Evolutionary conservation across 2,797 vertebrate species (phyloP).

Genomic region (Brachyalestes nurse): DNA sequence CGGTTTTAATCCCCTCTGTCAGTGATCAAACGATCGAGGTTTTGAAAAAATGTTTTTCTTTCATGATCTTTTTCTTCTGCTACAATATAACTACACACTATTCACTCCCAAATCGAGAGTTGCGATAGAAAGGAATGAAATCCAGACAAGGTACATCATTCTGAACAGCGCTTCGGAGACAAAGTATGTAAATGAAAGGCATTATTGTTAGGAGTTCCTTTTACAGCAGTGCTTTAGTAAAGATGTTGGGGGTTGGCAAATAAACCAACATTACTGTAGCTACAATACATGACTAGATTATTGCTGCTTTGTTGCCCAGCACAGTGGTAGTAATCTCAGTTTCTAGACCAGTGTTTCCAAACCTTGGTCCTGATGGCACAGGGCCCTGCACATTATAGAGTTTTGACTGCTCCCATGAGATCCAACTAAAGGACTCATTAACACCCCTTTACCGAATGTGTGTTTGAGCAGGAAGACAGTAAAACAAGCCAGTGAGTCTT

Average conservation of each 20-base stretch:
- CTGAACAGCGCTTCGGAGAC: neutral
- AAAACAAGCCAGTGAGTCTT: too few relatives aligned
- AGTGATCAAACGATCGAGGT: constrained; percentile 4
- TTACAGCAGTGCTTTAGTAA: constrained; percentile 33
- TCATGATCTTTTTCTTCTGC: constrained; percentile 1
- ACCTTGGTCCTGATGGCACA: too few relatives aligned
- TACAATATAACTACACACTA: constrained; percentile 1
- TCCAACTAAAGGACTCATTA: too few relatives aligned
- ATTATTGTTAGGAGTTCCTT: too few relatives aligned
- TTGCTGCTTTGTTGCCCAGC: constrained; percentile 74
- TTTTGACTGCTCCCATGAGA: too few relatives aligned
- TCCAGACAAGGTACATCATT: neutral
- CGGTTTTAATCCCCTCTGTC: constrained; percentile 31
- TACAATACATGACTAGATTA: constrained; percentile 70
- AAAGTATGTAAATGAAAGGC: neutral
- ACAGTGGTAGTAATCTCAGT: constrained; percentile 64
- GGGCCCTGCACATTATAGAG: too few relatives aligned
- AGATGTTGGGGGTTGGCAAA: constrained; percentile 8
- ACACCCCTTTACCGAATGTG: too few relatives aligned
- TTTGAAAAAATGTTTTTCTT: constrained; percentile 15
- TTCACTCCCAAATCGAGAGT: neutral
- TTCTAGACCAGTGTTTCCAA: neutral
- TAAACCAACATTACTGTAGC: constrained; percentile 35
- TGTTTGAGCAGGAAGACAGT: too few relatives aligned
- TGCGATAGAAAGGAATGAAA: neutral